Evolutionary conservation across 2,888 invertebrate species (phyloP), one percentile per base, ranked within the genome.

Genomic region (Andrena minutula): DNA sequence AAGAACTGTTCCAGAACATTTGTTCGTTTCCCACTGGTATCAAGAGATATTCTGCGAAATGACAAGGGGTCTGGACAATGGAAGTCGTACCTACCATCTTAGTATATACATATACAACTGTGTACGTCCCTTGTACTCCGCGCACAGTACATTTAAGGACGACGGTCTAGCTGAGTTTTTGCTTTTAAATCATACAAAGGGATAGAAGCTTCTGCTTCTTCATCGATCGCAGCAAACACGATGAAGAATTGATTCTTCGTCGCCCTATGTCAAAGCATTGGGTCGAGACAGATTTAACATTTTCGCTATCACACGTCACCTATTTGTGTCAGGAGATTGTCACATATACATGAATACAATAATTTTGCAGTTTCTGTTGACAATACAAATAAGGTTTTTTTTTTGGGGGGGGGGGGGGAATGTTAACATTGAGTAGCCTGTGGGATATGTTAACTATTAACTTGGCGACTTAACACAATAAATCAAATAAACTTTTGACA

Each of bases 1-100:
- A 72, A 75, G 75, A 28, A 79, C 87, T 86, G 87, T 86, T 89
- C 85, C 87, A 80, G 78, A 89, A 88, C 88, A 88, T 86, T 85
- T 88, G 88, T 84, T 70, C 86, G 75, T 61, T 87, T 88, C 88
- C 85, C 88, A 88, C 88, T 84, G 86, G 87, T 88, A 88, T 87
- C 87, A 85, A 84, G 84, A 85, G 86, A 85, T 90, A 90, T 90
- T 88, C 84, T 83, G 76, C 80, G 80, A 86, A 90, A 88, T 89
- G 90, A 90, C 89, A 90, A 89, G 89, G 89, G 89, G 86, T 86
- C 87, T 84, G 90, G 86, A 91, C 91, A 91, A 91, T 90, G 82
- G 90, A 78, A 86, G 83, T 82, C 75, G 84, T 86, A 86, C 83
- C 83, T 41, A 41, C 41, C 41, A 41, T 41, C 41, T 41, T 41